phyloP scores from a whole-genome alignment of 2,888 invertebrate species.

The Drosophila picticornis region DNA sequence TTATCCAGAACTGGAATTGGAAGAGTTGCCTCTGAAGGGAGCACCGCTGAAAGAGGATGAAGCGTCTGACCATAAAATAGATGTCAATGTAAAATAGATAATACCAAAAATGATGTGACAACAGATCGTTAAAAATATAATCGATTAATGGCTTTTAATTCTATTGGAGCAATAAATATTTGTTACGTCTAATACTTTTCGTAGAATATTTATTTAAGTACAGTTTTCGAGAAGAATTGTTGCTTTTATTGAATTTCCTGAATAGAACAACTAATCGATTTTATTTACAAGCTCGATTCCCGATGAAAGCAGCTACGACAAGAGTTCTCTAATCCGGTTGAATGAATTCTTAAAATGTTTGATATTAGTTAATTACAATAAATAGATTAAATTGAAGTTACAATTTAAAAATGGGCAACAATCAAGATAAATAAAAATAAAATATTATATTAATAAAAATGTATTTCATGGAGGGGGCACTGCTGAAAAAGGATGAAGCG shows the following conservation, averaged over 20 bases:
- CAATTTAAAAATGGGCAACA: neutral
- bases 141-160: neutral
- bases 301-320: neutral
- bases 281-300: neutral
- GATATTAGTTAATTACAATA: neutral
- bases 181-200: neutral
- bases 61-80: constrained; percentile 24
- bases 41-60: constrained; percentile 21
- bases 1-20: constrained; percentile 40
- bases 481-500: constrained; percentile 7
- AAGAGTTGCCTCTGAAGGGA: constrained; percentile 63
- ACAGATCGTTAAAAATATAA: neutral
- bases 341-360: neutral
- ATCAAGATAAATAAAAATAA: neutral
- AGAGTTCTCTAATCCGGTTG: neutral
- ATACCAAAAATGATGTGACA: constrained; percentile 1
- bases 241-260: neutral
- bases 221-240: neutral
- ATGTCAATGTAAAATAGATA: constrained; percentile 21
- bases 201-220: neutral
- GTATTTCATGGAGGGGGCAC: constrained; percentile 37
- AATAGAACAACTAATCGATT: neutral
- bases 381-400: neutral
- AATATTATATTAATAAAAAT: neutral
- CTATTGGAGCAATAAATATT: neutral